Evolutionary conservation across 2,888 invertebrate genomes (phyloP).

Genomic region (Marronus borbonicus): DNA sequence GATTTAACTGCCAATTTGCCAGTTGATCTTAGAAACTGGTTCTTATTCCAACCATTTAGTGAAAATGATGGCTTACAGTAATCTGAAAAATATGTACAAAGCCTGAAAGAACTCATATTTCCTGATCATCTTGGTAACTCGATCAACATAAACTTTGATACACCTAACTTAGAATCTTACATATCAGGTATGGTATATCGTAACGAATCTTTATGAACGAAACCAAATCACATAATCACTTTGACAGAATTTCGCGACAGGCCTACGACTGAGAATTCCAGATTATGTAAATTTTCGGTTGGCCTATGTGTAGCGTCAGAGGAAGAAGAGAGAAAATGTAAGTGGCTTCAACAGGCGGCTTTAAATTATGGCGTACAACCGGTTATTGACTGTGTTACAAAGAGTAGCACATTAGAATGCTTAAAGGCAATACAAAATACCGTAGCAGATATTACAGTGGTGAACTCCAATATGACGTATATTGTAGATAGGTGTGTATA

Average conservation of each 20-base stretch:
- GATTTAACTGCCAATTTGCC: not conserved
- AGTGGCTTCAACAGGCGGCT: conserved; percentile 74
- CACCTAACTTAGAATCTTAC: conserved; percentile 1
- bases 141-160: conserved; percentile 13
- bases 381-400: conserved; percentile 72
- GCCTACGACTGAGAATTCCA: conserved; percentile 53
- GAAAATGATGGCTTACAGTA: not conserved
- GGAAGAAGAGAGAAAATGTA: conserved; percentile 75
- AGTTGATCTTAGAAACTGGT: conserved; percentile 8
- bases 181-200: conserved; percentile 5
- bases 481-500: not conserved
- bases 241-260: conserved; percentile 16
- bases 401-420: conserved; percentile 72
- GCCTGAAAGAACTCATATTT: conserved; percentile 21
- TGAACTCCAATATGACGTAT: conserved; percentile 10
- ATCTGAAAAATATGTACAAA: conserved; percentile 9
- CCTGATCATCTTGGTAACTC: not conserved
- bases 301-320: conserved; percentile 77
- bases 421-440: conserved; percentile 65
- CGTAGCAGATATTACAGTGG: conserved; percentile 9
- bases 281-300: conserved; percentile 63
- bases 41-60: not conserved
- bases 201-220: not conserved
- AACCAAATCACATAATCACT: not conserved
- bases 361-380: conserved; percentile 76